Conservation (phyloP, 2,888 invertebrate genomes). For the Adineta ricciae region DNA sequence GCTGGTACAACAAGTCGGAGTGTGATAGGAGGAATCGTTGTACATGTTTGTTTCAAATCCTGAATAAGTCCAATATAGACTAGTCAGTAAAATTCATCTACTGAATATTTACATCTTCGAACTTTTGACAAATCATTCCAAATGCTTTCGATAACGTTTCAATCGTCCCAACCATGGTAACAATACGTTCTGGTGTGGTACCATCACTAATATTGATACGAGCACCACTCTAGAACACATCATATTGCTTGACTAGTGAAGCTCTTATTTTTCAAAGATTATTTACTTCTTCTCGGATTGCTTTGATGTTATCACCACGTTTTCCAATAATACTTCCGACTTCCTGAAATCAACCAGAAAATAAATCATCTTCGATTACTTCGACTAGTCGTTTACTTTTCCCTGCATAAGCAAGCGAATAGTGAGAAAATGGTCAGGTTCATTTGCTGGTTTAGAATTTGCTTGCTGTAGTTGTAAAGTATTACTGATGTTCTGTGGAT, state of each 20-base stretch:
- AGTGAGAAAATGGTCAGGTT: slow-evolving; percentile 58
- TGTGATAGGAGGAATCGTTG: slow-evolving; percentile 44
- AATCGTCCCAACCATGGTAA: slow-evolving; percentile 92
- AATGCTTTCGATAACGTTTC: slow-evolving; percentile 96
- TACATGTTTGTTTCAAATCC: slow-evolving; percentile 31
- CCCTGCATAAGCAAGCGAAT: slow-evolving; percentile 99
- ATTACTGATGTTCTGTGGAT: neutral
- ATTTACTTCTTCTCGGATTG: slow-evolving; percentile 92
- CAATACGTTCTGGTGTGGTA: slow-evolving; percentile 95
- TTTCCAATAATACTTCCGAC: slow-evolving; percentile 55
- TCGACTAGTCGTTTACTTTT: slow-evolving; percentile 65
- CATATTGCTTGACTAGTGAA: neutral
- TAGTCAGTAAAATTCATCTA: too few species aligned
- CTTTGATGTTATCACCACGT: slow-evolving; percentile 98
- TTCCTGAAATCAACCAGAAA: slow-evolving; percentile 43
- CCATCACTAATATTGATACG: slow-evolving; percentile 99
- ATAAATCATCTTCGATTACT: neutral
- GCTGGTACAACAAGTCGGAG: slow-evolving; percentile 95
- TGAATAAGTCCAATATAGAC: too few species aligned
- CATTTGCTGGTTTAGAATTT: neutral
- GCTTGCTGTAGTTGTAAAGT: neutral
- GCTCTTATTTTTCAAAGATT: slow-evolving; percentile 36
- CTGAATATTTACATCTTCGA: slow-evolving; percentile 99
- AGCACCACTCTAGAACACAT: slow-evolving; percentile 72
- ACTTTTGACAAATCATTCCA: slow-evolving; percentile 96